phyloP scores from a whole-genome alignment of 2,797 vertebrate genomes.

The Macropodus opercularis region DNA sequence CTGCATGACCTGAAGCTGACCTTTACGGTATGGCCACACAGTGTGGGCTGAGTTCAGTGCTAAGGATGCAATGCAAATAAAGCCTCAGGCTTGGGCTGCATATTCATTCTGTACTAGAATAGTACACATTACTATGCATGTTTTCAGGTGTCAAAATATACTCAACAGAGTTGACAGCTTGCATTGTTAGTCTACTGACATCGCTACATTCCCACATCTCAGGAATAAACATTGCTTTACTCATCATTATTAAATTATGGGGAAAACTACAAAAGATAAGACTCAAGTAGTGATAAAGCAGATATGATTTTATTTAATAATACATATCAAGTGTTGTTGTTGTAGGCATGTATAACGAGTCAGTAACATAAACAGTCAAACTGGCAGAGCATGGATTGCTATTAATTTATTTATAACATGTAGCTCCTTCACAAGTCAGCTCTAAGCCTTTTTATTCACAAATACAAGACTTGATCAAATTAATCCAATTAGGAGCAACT shows the following conservation, averaged over 20 bases:
- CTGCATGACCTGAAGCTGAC: conserved; percentile 53
- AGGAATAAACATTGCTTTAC: conserved; percentile 11
- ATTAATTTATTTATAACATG: conserved; percentile 14
- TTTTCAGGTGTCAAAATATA: conserved; percentile 11
- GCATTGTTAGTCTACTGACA: neutral
- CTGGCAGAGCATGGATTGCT: conserved; percentile 1
- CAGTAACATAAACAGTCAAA: conserved; percentile 4
- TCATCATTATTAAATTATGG: neutral
- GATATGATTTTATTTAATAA: conserved; percentile 14
- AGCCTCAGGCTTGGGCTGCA: conserved; percentile 10
- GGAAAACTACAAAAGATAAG: neutral
- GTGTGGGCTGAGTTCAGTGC: conserved; percentile 10
- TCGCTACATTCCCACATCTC: neutral
- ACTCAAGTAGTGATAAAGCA: neutral
- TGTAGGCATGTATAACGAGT: conserved; percentile 12
- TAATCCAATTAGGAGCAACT: conserved; percentile 31
- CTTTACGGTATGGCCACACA: conserved; percentile 65
- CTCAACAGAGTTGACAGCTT: conserved; percentile 17
- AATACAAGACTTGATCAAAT: conserved; percentile 39
- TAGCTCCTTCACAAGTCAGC: conserved; percentile 11
- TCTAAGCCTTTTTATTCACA: conserved; percentile 35
- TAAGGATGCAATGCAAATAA: conserved; percentile 39
- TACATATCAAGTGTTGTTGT: conserved; percentile 2
- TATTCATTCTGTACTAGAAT: conserved; percentile 7
- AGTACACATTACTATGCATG: neutral